These are phyloP conservation scores for Ceraclea dissimilis DNA, from an alignment of 2,888 invertebrate species.

Conservation along the genomic window DNA sequence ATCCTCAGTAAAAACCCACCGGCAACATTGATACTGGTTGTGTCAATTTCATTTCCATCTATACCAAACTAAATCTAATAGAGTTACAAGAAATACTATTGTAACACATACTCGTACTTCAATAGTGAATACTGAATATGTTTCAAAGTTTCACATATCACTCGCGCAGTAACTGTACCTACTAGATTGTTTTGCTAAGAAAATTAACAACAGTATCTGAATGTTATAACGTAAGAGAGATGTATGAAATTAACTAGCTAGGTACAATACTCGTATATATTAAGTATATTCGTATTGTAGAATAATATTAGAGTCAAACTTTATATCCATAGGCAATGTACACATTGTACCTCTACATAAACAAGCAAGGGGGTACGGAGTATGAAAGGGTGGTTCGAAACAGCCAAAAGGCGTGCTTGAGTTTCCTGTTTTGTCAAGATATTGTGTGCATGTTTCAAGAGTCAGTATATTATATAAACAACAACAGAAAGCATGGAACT, in stretches of 20 bases:
- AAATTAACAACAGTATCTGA: no score
- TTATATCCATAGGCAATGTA: constrained; percentile 22
- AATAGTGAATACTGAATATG: no score
- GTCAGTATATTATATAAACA: constrained; percentile 25
- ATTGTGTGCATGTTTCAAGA: constrained; percentile 24
- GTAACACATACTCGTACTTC: no score
- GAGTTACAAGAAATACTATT: no score
- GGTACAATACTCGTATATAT: constrained; percentile 6
- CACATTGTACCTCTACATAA: constrained; percentile 15
- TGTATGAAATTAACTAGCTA: background rate
- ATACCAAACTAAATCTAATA: no score
- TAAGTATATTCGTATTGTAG: constrained; percentile 21
- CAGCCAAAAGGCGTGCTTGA: constrained; percentile 27
- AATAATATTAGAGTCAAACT: constrained; percentile 23
- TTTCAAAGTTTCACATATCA: no score
- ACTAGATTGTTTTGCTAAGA: background rate
- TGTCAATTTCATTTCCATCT: no score
- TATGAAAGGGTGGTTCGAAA: constrained; percentile 19
- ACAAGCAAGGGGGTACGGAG: constrained; percentile 14
- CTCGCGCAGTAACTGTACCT: no score
- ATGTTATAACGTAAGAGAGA: no score
- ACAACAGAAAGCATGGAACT: constrained; percentile 16
- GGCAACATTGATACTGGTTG: no score
- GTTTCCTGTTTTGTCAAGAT: constrained; percentile 26
- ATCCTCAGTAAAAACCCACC: no score